phyloP scores from a whole-genome alignment of 2,888 invertebrate species.

The Bombylius major region DNA sequence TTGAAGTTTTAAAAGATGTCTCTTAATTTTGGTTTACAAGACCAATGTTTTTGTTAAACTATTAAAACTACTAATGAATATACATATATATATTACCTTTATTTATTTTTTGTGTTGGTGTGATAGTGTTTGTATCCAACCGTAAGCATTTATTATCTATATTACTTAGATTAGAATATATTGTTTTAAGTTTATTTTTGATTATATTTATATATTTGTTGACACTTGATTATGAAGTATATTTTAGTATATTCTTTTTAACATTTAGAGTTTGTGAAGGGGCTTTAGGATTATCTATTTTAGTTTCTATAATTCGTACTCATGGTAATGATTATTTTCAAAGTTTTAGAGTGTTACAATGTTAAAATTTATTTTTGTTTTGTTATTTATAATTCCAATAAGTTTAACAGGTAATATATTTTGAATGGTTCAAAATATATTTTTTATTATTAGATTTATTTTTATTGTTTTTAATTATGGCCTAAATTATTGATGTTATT shows the following conservation, averaged over 20 bases:
- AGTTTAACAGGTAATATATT: conserved; percentile 41
- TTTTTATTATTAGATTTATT: conserved; percentile 41
- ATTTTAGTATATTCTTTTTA: conserved; percentile 49
- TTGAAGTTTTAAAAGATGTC: conserved; percentile 46
- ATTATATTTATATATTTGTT: conserved; percentile 39
- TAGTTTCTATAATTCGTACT: conserved; percentile 47
- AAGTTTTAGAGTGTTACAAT: conserved; percentile 45
- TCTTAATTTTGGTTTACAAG: conserved; percentile 54
- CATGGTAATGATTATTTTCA: conserved; percentile 53
- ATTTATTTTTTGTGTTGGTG: conserved; percentile 40
- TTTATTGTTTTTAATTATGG: conserved; percentile 37
- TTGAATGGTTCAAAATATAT: conserved; percentile 42
- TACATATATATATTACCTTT: conserved; percentile 37
- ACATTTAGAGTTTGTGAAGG: conserved; percentile 52
- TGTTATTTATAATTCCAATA: conserved; percentile 41
- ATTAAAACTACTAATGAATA: conserved; percentile 47
- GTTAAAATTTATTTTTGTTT: conserved; percentile 43
- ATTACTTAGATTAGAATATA: conserved; percentile 48
- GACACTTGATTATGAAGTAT: conserved; percentile 39
- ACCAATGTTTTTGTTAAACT: conserved; percentile 55
- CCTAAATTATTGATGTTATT: conserved; percentile 31
- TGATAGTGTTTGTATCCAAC: conserved; percentile 43
- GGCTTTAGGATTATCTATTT: conserved; percentile 47
- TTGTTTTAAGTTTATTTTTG: conserved; percentile 45
- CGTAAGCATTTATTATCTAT: conserved; percentile 47